A percentile compares a stretch with the other conserved stretches of the same genome.
phyloP scores from a whole-genome alignment of 2,888 invertebrate species.

The Asteroscopus sphinx region DNA sequence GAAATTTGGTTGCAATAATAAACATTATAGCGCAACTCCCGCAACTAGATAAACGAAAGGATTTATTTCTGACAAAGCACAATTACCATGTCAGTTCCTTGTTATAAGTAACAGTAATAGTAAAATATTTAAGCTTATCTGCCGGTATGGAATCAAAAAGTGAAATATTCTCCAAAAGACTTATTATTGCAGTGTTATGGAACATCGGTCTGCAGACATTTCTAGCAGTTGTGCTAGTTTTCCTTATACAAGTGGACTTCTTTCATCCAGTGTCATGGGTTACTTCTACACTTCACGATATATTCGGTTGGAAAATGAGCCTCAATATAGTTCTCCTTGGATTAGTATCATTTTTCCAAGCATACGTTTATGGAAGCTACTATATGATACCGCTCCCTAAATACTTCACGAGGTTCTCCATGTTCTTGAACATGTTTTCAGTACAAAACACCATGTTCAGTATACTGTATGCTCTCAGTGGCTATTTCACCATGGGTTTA shows the following conservation, averaged over 20 bases:
- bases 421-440: constrained; percentile 91
- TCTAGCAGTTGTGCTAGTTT: constrained; percentile 85
- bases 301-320: constrained; percentile 91
- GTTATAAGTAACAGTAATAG: too few relatives aligned
- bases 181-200: constrained; percentile 90
- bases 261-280: constrained; percentile 92
- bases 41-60: neutral
- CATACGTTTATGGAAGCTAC: constrained; percentile 92
- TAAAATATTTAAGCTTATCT: neutral
- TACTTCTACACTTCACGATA: constrained; percentile 88
- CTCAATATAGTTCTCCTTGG: constrained; percentile 91
- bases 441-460: constrained; percentile 90
- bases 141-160: constrained; percentile 81
- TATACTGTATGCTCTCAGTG: constrained; percentile 90
- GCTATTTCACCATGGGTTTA: constrained; percentile 92
- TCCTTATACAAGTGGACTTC: constrained; percentile 90
- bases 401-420: constrained; percentile 91
- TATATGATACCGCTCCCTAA: constrained; percentile 91
- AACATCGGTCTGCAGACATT: constrained; percentile 90
- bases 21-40: too few relatives aligned
- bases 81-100: constrained; percentile 17
- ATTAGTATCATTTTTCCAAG: constrained; percentile 91
- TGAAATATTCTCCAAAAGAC: constrained; percentile 90
- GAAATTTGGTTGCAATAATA: too few relatives aligned
- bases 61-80: neutral